These are phyloP conservation scores for Gadus macrocephalus DNA, from an alignment of 2,113 vertebrate species.

Conservation along the genomic window DNA sequence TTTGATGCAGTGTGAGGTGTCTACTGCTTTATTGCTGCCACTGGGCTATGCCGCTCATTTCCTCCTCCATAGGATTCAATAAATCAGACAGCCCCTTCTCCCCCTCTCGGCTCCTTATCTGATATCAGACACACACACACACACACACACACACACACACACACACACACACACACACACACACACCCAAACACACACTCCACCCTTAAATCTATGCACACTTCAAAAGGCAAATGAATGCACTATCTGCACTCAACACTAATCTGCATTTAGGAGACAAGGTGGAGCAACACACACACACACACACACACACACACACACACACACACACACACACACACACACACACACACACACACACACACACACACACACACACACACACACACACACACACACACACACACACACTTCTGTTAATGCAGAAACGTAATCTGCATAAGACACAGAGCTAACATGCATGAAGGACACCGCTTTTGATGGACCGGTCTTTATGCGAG, in stretches of 20 bases:
- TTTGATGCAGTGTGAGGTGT: slow-evolving; percentile 45
- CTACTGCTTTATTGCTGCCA: slow-evolving; percentile 60
- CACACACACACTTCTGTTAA: slow-evolving; percentile 6
- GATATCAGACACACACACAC: slow-evolving; percentile 17
- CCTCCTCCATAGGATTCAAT: slow-evolving; percentile 60
- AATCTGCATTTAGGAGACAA: no score
- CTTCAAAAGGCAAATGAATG: neutral
- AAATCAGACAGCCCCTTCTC: slow-evolving; percentile 53
- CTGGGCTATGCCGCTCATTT: slow-evolving; percentile 66
- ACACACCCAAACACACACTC: slow-evolving; percentile 8
- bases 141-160: slow-evolving; percentile 7
- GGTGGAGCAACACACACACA: neutral
- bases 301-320: slow-evolving; percentile 12
- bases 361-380: slow-evolving; percentile 16
- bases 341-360: slow-evolving; percentile 13
- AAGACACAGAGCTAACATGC: slow-evolving; percentile 46
- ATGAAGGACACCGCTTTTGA: slow-evolving; percentile 56
- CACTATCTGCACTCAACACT: no score
- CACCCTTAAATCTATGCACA: slow-evolving; percentile 12
- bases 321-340: slow-evolving; percentile 14
- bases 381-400: slow-evolving; percentile 4
- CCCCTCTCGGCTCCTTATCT: slow-evolving; percentile 39
- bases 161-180: slow-evolving; percentile 9
- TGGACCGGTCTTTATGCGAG: slow-evolving; percentile 38
- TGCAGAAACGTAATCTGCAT: slow-evolving; percentile 40